These are phyloP conservation scores for Sminthopsis crassicaudata DNA, from an alignment of 2,113 vertebrate genomes.

Conservation along the genomic window DNA sequence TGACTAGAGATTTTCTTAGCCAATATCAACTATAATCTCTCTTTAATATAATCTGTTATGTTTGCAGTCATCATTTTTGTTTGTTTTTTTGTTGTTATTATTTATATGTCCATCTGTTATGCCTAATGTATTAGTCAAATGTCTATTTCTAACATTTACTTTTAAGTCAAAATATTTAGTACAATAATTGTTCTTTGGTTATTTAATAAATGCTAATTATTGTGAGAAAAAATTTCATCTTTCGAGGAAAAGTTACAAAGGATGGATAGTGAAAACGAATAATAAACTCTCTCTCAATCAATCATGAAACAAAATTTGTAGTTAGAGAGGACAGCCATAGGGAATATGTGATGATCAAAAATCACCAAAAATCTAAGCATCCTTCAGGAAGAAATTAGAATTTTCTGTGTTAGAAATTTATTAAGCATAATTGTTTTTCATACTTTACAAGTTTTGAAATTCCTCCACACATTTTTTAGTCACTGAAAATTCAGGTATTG, in stretches of 20 bases:
- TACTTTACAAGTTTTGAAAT: not conserved
- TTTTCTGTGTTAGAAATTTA: not conserved
- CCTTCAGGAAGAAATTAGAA: not conserved
- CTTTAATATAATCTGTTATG: not conserved
- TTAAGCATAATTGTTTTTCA: not conserved
- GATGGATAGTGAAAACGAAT: not conserved
- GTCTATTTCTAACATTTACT: not conserved
- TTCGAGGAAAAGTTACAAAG: not conserved
- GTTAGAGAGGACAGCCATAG: not conserved
- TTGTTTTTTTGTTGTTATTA: not conserved
- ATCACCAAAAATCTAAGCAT: not conserved
- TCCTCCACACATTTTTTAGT: not conserved
- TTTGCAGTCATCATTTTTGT: not conserved
- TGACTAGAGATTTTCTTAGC: not conserved
- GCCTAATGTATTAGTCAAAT: not conserved
- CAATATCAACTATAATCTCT: not conserved
- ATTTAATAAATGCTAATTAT: conserved; percentile 13
- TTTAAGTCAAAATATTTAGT: not conserved
- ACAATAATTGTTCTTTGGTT: not conserved
- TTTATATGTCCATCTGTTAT: not conserved
- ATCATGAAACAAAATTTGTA: not conserved
- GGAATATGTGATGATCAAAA: not conserved
- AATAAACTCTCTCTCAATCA: not conserved
- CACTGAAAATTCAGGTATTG: not conserved
- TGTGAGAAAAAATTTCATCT: not conserved